Evolutionary conservation across 1,140 invertebrate species (phyloP).

Genomic region (Diabrotica undecimpunctata): DNA sequence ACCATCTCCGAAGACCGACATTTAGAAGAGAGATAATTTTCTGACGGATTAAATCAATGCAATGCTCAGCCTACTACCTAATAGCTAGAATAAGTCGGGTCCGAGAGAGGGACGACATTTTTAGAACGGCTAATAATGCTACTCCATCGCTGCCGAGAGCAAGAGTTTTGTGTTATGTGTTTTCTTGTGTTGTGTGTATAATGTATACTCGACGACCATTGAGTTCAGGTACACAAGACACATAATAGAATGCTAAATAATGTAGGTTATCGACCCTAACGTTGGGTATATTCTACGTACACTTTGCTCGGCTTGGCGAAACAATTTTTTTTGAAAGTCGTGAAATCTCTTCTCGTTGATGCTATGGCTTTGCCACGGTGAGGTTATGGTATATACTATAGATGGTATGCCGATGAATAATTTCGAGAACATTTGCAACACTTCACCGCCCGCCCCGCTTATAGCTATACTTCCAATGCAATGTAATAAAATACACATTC

Average conservation of each 20-base stretch:
- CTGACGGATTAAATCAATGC: constrained; percentile 24
- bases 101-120: constrained; percentile 38
- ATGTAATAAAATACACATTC: no score
- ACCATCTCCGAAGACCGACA: constrained; percentile 16
- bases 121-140: constrained; percentile 46
- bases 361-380: no score
- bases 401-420: no score
- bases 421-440: no score
- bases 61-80: constrained; percentile 16
- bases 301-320: background rate
- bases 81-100: constrained; percentile 13
- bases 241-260: constrained; percentile 49
- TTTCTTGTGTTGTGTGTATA: constrained; percentile 14
- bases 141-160: constrained; percentile 7
- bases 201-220: constrained; percentile 31
- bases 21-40: constrained; percentile 21
- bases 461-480: no score
- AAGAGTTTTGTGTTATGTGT: constrained; percentile 19
- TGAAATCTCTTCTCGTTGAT: constrained; percentile 4
- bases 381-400: no score
- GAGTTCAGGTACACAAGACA: constrained; percentile 44
- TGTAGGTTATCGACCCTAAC: constrained; percentile 47
- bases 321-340: constrained; percentile 22
- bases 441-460: no score
- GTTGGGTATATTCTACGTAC: constrained; percentile 12